phyloP scores from a whole-genome alignment of 2,797 vertebrate species.

The Hemitrygon akajei region DNA sequence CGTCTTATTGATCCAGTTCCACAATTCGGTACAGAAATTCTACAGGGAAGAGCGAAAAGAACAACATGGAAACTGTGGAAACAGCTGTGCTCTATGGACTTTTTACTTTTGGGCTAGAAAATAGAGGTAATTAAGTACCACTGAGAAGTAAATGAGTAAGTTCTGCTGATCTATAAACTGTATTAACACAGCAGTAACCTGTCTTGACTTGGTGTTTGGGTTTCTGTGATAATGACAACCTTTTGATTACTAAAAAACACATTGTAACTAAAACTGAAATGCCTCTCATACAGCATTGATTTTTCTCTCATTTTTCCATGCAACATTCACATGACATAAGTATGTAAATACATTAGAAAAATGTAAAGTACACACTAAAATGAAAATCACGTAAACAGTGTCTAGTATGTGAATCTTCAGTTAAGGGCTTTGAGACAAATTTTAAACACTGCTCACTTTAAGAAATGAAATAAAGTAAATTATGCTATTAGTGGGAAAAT shows the following conservation, averaged over 20 bases:
- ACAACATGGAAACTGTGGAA: constrained; percentile 25
- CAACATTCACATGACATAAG: constrained; percentile 37
- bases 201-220: constrained; percentile 6
- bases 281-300: background rate
- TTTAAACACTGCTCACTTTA: constrained; percentile 73
- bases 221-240: constrained; percentile 6
- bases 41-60: constrained; percentile 35
- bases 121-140: constrained; percentile 23
- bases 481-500: constrained; percentile 40
- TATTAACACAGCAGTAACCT: background rate
- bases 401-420: constrained; percentile 63
- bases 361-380: constrained; percentile 51
- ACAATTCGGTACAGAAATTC: constrained; percentile 31
- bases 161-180: constrained; percentile 6
- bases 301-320: constrained; percentile 13
- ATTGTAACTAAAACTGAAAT: constrained; percentile 24
- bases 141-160: background rate
- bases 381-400: constrained; percentile 44
- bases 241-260: background rate
- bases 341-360: constrained; percentile 55
- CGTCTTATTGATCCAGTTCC: constrained; percentile 13
- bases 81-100: constrained; percentile 11
- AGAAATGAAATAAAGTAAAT: constrained; percentile 63
- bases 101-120: constrained; percentile 34
- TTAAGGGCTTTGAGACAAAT: constrained; percentile 77